Percentiles rank a stretch among this genome's conserved stretches.
Evolutionary conservation across 1,140 invertebrate genomes (phyloP).

Genomic region (Formica selysi): DNA sequence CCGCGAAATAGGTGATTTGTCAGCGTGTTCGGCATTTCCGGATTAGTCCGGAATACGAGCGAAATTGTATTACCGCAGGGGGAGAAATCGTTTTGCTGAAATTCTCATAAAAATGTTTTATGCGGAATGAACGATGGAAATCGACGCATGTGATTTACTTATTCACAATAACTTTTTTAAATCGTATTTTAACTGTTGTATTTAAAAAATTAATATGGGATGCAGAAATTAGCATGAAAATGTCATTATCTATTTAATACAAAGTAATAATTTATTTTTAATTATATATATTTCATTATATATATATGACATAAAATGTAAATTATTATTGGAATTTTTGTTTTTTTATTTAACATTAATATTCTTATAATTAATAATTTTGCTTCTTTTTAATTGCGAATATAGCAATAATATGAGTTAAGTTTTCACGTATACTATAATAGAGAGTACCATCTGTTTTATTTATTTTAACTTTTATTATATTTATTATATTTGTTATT

Average conservation of each 20-base stretch:
- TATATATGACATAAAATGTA: slow-evolving; percentile 2
- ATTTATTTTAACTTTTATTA: not conserved
- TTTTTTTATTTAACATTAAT: not conserved
- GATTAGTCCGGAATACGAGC: slow-evolving; percentile 23
- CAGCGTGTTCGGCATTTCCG: slow-evolving; percentile 24
- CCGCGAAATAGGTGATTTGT: slow-evolving; percentile 39
- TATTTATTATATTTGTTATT: no score
- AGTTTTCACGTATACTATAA: not conserved
- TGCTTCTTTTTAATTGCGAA: not conserved
- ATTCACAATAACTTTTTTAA: not conserved
- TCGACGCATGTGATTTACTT: not conserved
- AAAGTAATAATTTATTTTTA: no score
- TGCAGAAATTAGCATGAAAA: no score
- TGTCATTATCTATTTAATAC: no score
- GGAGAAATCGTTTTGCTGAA: not conserved
- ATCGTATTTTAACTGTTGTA: not conserved
- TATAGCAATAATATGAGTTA: not conserved
- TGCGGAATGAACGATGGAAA: not conserved
- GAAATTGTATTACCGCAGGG: not conserved
- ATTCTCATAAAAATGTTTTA: slow-evolving; percentile 7
- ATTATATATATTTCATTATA: no score
- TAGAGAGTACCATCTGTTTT: not conserved
- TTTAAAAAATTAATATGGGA: no score
- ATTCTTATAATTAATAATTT: not conserved
- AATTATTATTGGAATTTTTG: not conserved